Evolutionary conservation across 2,113 vertebrate species (phyloP), one percentile per base, ranked within the genome.

Genomic region (Abramis brama): DNA sequence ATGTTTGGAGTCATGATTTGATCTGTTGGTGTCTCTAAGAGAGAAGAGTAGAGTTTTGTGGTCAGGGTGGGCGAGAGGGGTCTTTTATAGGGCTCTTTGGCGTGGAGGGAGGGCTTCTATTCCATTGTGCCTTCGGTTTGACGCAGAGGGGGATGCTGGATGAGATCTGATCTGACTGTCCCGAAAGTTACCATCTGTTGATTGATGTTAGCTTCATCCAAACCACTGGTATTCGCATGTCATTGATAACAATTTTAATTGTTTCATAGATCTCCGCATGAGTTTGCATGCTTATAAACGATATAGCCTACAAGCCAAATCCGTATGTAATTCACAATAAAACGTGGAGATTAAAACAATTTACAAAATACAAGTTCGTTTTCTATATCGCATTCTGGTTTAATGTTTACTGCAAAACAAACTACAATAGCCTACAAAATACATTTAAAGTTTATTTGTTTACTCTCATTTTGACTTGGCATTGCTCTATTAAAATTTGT

Each of bases 51-150:
- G 83, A 88, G 88, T 36, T 87, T 73, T 89, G 83, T 89, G 83
- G 17, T 71, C 43, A 27, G 10, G 27, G 39, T 57, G 3, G 64
- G 25, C 0, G 79, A 86, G 33, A 21, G 19, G 33, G 79, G 62
- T 87, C 92, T 93, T 94, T 94, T 96, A 95, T 94, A 79, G 60
- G 57, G 23, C 17, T 27, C 39, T 76, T 12, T 86, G 68, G 94
- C 92, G 93, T 90, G 89, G 45, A 83, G 80, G 87, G 87, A 89
- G 82, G 86, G 87, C 73, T 87, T 88, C 81, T 85, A 88, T 82
- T 89, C 91, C 86, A 89, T 85, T 87, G 80, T 52, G 85, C 39
- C 21, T 19, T 30, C 71, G 70, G 75, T 55, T 55, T 87, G 91
- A 91, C 86, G 64, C 76, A 59, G 19, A 70, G 84, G 89, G 78